Conservation (phyloP, 2,113 vertebrate genomes). For the Plestiodon gilberti region DNA sequence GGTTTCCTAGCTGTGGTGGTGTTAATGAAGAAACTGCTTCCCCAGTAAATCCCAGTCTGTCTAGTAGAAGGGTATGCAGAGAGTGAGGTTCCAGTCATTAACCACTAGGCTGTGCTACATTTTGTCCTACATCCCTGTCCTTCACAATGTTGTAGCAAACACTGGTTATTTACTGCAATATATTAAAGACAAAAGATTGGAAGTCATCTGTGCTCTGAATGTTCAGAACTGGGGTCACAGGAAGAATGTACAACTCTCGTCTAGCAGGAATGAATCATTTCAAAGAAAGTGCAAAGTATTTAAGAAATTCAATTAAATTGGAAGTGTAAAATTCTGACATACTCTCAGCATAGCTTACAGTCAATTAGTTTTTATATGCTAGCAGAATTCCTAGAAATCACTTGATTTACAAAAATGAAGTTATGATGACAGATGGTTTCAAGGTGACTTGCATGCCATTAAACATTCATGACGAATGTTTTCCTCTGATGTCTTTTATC, state of each 20-base stretch:
- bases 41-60: too few relatives aligned
- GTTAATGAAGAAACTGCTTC: too few relatives aligned
- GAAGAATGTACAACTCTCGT: not conserved
- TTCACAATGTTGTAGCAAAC: not conserved
- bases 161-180: not conserved
- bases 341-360: slow-evolving; percentile 42
- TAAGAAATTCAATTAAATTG: slow-evolving; percentile 56
- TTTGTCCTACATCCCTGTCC: too few relatives aligned
- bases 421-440: slow-evolving; percentile 34
- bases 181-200: not conserved
- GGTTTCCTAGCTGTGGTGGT: too few relatives aligned
- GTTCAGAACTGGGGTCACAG: not conserved
- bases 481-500: slow-evolving; percentile 19
- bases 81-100: too few relatives aligned
- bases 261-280: slow-evolving; percentile 30
- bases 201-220: slow-evolving; percentile 4
- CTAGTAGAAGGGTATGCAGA: too few relatives aligned
- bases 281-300: slow-evolving; percentile 1
- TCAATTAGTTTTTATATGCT: slow-evolving; percentile 46
- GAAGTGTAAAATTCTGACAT: slow-evolving; percentile 27
- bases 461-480: slow-evolving; percentile 32
- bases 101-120: too few relatives aligned
- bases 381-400: slow-evolving; percentile 28
- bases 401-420: slow-evolving; percentile 54
- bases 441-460: slow-evolving; percentile 11